Base-by-base conservation (phyloP, 2,888 invertebrate species). In the Alentia gelatinosa region DNA sequence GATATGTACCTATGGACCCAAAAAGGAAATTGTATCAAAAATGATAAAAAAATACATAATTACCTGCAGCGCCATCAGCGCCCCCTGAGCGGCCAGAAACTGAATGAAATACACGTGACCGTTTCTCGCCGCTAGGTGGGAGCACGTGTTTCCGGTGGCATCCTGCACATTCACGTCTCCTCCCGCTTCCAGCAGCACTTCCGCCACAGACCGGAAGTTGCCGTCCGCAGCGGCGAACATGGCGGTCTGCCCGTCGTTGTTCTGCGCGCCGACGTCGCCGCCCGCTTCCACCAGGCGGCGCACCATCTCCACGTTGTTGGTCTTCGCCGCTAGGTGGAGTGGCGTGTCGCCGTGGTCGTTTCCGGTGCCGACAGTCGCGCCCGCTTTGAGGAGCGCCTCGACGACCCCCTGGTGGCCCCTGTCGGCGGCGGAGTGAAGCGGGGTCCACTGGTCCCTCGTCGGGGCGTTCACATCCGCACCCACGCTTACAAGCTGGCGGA, bases 401-500 rank as follows among this genome's bases (percentile, higher is more conserved):
- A 92, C 91, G 19, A 68, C 68, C 42, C 47, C 23, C 19, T 33
- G 39, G 26, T 89, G 91, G 7, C 92, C 92, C 5, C 83, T 33
- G 68, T 90, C 86, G 19, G 83, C 84, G 19, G 92, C 92, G 15
- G 74, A 89, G 35, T 89, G 90, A 23, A 92, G 89, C 23, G 92
- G 91, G 9, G 91, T 75, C 92, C 92, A 92, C 7, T 90, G 91
- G 40, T 92, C 92, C 7, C 68, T 42, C 3, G 92, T 92, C 0
- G 56, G 56, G 74, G 90, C 39, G 39, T 92, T 68, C 40, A 91
- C 33, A 35, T 92, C 92, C 7, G 83, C 12, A 0, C 40, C 39
- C 33, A 90, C 88, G 9, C 63, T 30, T 35, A 91, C 83, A 0
- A 88, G 86, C 83, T 56, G 35, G 30, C 89, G 89, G 0, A 92